Evolutionary conservation across 2,888 invertebrate species (phyloP), one percentile per base, ranked within the genome.

Genomic region (Bhutanitis thaidina): DNA sequence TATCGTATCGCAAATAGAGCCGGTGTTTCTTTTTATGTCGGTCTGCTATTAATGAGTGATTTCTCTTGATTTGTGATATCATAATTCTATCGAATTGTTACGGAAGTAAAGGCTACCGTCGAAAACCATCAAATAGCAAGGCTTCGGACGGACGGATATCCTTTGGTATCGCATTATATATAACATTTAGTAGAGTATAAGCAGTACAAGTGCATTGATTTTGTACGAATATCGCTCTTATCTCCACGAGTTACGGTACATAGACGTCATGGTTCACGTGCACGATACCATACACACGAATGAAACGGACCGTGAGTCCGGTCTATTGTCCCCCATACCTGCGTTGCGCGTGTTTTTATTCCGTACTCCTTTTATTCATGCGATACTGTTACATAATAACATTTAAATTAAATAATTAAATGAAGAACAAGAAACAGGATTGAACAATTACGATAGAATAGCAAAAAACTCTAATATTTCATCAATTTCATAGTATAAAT

Each of bases 291-390:
- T 43, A 25, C 44, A 35, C 40, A 30, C 40, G 29, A 30, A 39
- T 36, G 36, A 45, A 46, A 9, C 53, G 49, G 39, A 50, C 45
- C 53, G 49, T 49, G 25, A 32, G 27, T 53, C 56, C 56, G 48
- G 51, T 43, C 45, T 49, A 51, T 53, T 56, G 53, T 56, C 41
- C 51, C 39, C 36, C 43, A 45, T 37, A 35, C 41, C 36, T 43
- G 38, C 37, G 29, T 13, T 39, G 25, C 32, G n/a, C 25, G 46
- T 35, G 30, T 44, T 39, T 43, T 34, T 35, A 34, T 30, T 12
- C 37, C 20, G 20, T 20, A 20, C 20, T 3, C 5, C 5, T 20
- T 20, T 20, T 3, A n/a, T n/a, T n/a, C n/a, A n/a, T n/a, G n/a
- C n/a, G n/a, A n/a, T n/a, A 20, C 20, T 20, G 2, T 20, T 20